phyloP scores from a whole-genome alignment of 2,888 invertebrate species.

The Zaprionus obscuricornis region DNA sequence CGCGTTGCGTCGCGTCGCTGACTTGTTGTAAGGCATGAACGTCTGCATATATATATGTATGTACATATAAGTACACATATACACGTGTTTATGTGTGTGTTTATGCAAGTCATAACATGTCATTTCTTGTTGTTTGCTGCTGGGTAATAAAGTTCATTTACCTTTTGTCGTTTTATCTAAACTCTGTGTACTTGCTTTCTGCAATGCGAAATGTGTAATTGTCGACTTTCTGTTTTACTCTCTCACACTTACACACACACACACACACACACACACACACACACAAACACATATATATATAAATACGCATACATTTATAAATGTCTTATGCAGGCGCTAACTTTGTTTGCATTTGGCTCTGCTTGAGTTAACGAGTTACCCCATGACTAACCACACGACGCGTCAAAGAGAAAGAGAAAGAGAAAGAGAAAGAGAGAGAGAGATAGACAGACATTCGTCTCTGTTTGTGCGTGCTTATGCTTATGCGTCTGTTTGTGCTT shows the following conservation, averaged over 20 bases:
- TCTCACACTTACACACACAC: slow-evolving; percentile 25
- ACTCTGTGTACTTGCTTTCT: slow-evolving; percentile 47
- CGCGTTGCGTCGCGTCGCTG: slow-evolving; percentile 31
- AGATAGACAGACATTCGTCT: slow-evolving; percentile 6
- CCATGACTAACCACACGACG: no score
- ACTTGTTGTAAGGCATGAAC: slow-evolving; percentile 20
- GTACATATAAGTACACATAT: slow-evolving; percentile 24
- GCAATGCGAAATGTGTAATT: slow-evolving; percentile 72
- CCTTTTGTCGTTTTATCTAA: slow-evolving; percentile 74
- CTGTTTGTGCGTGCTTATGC: slow-evolving; percentile 15
- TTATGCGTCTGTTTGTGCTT: slow-evolving; percentile 9
- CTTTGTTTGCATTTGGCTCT: slow-evolving; percentile 62
- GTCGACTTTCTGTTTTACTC: slow-evolving; percentile 66
- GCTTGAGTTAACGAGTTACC: slow-evolving; percentile 58
- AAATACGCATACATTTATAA: slow-evolving; percentile 7
- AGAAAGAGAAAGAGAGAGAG: background rate
- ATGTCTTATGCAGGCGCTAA: slow-evolving; percentile 37
- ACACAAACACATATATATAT: background rate
- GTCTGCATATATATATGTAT: background rate
- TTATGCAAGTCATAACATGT: slow-evolving; percentile 44
- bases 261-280: slow-evolving; percentile 13
- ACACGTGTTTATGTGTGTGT: slow-evolving; percentile 2
- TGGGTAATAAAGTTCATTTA: slow-evolving; percentile 74
- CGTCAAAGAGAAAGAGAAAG: background rate
- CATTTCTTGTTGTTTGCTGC: slow-evolving; percentile 52